Evolutionary conservation across 2,888 invertebrate species (phyloP), one percentile per base, ranked within the genome.

Genomic region (Pristionchus japonicus): DNA sequence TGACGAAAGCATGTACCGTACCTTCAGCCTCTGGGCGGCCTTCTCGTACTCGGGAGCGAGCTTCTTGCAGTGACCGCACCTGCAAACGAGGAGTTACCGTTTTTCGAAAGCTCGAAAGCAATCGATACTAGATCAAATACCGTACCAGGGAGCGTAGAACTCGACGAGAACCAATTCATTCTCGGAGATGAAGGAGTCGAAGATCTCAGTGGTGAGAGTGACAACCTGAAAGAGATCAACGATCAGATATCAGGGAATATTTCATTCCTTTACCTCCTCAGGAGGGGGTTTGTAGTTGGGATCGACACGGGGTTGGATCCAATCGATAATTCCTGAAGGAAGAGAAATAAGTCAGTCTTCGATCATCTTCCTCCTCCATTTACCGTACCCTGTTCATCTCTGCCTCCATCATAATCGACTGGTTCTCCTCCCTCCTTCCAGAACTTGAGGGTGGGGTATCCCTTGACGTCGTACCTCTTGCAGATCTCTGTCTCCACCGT

Each of bases 131-230:
- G 27, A 34, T 23, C 40, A 86, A 89, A 40, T 80, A 88, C 64
- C 40, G 37, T 82, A 95, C 95, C 96, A 96, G n/a, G 96, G 96
- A 43, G 96, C 96, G 94, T 96, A 96, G 92, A 96, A 96, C 91
- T 96, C 95, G 11, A 96, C 95, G 27, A 96, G 94, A 6, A 95
- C 95, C 27, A 95, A 93, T 27, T 95, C 95, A 87, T 95, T 94
- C 31, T 94, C 92, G 6, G 93, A 92, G 43, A 96, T 92, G 88
- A 94, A 94, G 2, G 94, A 94, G 84, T 95, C 95, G 93, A 96
- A 96, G 91, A 95, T 96, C 40, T 95, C 95, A 90, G 89, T 93
- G 15, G 95, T 95, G 74, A 96, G 93, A 47, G 95, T 94, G 86
- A 96, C 92, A 20, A 96, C 96, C 70, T 80, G 52, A 3, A 57